Evolutionary conservation across 2,797 vertebrate species (phyloP), one percentile per base, ranked within the genome.

Genomic region (Urosaurus nigricauda): DNA sequence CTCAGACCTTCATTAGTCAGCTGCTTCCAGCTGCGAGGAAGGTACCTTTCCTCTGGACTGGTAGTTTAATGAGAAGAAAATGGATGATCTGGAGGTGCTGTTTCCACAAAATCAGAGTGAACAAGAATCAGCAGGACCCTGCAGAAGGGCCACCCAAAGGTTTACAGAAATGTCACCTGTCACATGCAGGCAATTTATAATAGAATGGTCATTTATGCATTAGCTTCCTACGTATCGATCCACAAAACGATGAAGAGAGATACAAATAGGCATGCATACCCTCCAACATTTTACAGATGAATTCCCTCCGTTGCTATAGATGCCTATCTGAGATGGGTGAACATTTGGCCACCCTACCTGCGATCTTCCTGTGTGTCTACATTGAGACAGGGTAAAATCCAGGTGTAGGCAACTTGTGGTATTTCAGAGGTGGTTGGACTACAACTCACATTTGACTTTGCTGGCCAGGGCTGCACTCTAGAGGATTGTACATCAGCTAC

Each of bases 1-100:
- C 91, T 91, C 93, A 90, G 56, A 80, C 90, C 93, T 92, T 88
- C 91, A 86, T 93, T 93, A 94, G 93, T 93, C 92, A 94, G 90
- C 87, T 7, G 0, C 89, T 94, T 90, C 89, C 91, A 94, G 93
- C 94, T 93, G 88, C 85, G 89, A 1, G 68, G 0, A 43, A 89
- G 58, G 70, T 43, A n/a, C 82, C 40, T 78, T 81, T 81, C 37
- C 73, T 78, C n/a, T 35, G 26, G 77, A 37, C 43, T 56, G 35
- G 3, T 12, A 29, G 47, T 37, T 73, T 63, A 89, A 90, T 85
- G 26, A 93, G 2, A 37, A 77, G n/a, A 40, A 4, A 92, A 84
- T 29, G 73, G 58, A 56, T 13, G 60, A 60, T 1, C 63, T 56
- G 83, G 85, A 86, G 81, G 68, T 68, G 60, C 43, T 60, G 32